A percentile compares a stretch with the other conserved stretches of the same genome.
phyloP scores from a whole-genome alignment of 2,797 vertebrate genomes.

The Orientallactaga sibirica region DNA sequence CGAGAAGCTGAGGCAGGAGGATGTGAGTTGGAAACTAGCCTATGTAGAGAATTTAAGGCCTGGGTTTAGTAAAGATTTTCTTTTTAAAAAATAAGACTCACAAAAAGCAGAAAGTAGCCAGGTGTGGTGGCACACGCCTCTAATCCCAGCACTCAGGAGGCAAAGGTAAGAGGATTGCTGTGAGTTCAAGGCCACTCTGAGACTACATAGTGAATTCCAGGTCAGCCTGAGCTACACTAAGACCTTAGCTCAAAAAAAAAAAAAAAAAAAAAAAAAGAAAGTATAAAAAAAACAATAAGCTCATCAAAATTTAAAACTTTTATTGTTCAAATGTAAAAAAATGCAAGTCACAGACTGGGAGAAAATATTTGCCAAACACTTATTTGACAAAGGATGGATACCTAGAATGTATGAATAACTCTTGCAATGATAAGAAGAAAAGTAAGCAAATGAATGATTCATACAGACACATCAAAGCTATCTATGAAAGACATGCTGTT shows the following conservation, averaged over 20 bases:
- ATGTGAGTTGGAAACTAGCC: not conserved
- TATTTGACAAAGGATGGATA: not conserved
- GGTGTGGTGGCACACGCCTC: no score
- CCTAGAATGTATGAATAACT: not conserved
- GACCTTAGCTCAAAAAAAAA: no score
- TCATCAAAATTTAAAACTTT: not conserved
- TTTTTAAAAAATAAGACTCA: not conserved
- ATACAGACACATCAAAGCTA: not conserved
- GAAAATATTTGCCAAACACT: not conserved
- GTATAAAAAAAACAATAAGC: not conserved
- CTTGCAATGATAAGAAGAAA: not conserved
- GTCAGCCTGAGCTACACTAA: no score
- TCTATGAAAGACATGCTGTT: not conserved
- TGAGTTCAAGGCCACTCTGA: no score
- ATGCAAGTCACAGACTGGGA: not conserved
- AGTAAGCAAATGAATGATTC: not conserved
- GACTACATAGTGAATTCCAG: no score
- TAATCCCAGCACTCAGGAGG: no score
- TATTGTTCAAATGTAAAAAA: not conserved
- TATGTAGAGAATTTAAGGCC: not conserved
- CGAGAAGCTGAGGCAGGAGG: not conserved
- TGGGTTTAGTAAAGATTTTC: slow-evolving; percentile 24
- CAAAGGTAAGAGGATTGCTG: no score
- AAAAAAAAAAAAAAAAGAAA: no score
- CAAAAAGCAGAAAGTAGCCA: not conserved